These are phyloP conservation scores for Lycodopsis pacificus DNA, from an alignment of 2,797 vertebrate species.

Conservation along the genomic window DNA sequence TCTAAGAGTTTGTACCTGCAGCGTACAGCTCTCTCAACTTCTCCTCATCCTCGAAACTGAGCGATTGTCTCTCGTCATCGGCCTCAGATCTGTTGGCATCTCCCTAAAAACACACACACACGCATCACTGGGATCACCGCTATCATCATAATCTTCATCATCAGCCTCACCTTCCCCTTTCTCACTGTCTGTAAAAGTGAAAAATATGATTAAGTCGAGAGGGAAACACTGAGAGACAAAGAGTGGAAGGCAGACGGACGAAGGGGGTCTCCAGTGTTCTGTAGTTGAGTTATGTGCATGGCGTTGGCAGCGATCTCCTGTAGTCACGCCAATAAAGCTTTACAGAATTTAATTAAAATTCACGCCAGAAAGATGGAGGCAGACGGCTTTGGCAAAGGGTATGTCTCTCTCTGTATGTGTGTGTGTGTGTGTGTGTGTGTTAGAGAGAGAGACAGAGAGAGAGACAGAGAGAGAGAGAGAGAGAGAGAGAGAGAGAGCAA, in stretches of 20 bases:
- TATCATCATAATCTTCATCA: conserved; percentile 28
- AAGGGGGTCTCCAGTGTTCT: conserved; percentile 70
- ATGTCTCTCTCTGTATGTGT: conserved; percentile 40
- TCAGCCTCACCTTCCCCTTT: conserved; percentile 3
- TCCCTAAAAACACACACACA: conserved; percentile 83
- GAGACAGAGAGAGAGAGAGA: not conserved
- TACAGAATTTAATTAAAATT: conserved; percentile 83
- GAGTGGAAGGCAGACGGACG: conserved; percentile 42
- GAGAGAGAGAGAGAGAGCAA: conserved; percentile 42
- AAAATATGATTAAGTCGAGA: conserved; percentile 24
- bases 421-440: conserved; percentile 20
- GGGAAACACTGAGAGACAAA: conserved; percentile 51
- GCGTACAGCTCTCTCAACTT: conserved; percentile 89
- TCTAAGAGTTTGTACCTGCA: conserved; percentile 81
- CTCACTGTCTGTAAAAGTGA: conserved; percentile 46
- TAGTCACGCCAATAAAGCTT: conserved; percentile 81
- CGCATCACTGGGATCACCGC: conserved; percentile 10
- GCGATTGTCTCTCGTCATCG: conserved; percentile 92
- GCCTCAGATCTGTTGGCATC: conserved; percentile 94
- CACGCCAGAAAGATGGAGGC: conserved; percentile 79
- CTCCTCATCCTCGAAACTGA: conserved; percentile 92
- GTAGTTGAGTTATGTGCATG: conserved; percentile 75
- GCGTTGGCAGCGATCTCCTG: conserved; percentile 75
- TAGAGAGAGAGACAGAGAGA: too few species aligned
- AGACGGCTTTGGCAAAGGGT: conserved; percentile 72